Evolutionary conservation across 2,797 vertebrate species (phyloP), one percentile per base, ranked within the genome.

Genomic region (Phaenicophaeus curvirostris): DNA sequence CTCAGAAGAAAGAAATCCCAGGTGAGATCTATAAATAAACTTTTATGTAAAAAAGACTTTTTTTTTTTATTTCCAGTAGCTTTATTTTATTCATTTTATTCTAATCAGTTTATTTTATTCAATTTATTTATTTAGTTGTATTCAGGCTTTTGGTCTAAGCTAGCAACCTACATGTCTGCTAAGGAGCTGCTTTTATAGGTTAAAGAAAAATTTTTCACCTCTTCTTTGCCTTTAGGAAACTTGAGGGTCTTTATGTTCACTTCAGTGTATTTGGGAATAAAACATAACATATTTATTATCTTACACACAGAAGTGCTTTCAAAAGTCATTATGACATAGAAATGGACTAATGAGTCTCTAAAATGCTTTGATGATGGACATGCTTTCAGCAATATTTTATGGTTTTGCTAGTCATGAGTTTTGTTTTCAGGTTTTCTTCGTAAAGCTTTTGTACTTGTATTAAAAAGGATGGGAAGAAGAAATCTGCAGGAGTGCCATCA

Each of bases 11-110:
- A n/a, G n/a, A n/a, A 89, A 93, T 90, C 55, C 69, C 58, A 75
- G 67, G 79, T 88, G 76, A 91, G 63, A 89, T 79, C 66, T 80
- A 95, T 90, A 93, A 94, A 93, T 89, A 96, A 87, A 0, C 4
- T 77, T 87, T 87, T n/a, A 74, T 41, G 31, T 35, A 62, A 30
- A 78, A 91, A 84, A 55, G 0, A 3, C 33, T 53, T 75, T 78
- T 68, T 78, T 68, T n/a, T 67, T 23, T 67, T 23, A 21, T 57
- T 95, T 71, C 14, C 39, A 67, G 73, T 94, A 75, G 37, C 54
- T 92, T 83, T 50, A 37, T 51, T 88, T 91, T 89, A 50, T 87
- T 79, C 54, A 39, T 39, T 39, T 39, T 39, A 39, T 39, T 39
- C n/a, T n/a, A n/a, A n/a, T n/a, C 54, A 39, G 39, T 39, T 39